These are phyloP conservation scores for Fabriciana adippe DNA, from an alignment of 2,888 invertebrate species.

Conservation along the genomic window DNA sequence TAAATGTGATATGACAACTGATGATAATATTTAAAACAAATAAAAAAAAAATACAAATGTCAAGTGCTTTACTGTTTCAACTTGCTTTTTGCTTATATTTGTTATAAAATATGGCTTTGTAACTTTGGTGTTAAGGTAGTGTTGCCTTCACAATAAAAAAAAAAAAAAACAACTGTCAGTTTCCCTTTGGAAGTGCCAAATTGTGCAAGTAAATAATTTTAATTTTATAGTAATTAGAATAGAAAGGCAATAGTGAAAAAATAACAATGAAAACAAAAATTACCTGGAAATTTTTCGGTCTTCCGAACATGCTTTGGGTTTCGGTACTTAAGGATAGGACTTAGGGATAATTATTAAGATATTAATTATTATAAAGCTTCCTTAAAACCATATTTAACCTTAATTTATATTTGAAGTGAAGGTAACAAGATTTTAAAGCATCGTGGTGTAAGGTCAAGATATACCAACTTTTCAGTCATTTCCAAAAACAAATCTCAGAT, in stretches of 20 bases:
- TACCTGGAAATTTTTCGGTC: slow-evolving; percentile 72
- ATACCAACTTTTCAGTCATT: slow-evolving; percentile 43
- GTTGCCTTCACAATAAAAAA: slow-evolving; percentile 15
- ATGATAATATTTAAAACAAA: no score
- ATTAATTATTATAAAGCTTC: slow-evolving; percentile 53
- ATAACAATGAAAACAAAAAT: slow-evolving; percentile 63
- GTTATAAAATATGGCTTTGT: slow-evolving; percentile 11
- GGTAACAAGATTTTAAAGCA: slow-evolving; percentile 47
- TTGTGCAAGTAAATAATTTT: slow-evolving; percentile 6
- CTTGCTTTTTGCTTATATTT: slow-evolving; percentile 40
- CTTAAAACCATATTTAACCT: slow-evolving; percentile 38
- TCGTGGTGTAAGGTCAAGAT: slow-evolving; percentile 43
- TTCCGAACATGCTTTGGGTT: slow-evolving; percentile 74
- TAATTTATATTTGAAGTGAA: slow-evolving; percentile 38
- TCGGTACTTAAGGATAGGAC: slow-evolving; percentile 53
- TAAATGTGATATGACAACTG: no score
- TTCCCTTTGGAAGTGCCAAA: not conserved
- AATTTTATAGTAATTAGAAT: not conserved
- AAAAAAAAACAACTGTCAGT: not conserved
- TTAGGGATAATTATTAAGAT: slow-evolving; percentile 39
- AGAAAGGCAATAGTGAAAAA: slow-evolving; percentile 42
- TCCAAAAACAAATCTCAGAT: slow-evolving; percentile 2
- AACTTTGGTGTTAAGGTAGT: not conserved
- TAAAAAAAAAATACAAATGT: not conserved
- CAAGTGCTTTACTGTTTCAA: slow-evolving; percentile 32